Evolutionary conservation across 1,140 invertebrate species (phyloP), one percentile per base, ranked within the genome.

Genomic region (Epicauta chinensis): DNA sequence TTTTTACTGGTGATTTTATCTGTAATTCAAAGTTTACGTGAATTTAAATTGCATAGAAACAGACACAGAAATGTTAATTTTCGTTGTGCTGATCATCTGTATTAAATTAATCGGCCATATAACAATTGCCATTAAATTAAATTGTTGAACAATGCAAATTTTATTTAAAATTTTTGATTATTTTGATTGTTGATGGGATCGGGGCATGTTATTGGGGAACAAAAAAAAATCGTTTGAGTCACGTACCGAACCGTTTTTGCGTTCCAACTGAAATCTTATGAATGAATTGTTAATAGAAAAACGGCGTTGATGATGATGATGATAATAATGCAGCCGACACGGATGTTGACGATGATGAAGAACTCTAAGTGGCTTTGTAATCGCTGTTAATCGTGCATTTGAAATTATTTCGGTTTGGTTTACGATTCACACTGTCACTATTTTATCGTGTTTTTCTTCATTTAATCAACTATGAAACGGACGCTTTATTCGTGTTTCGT

Each of bases 391-490:
- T 52, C 50, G 50, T 52, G 50, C 50, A 52, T 52, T 52, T 52
- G 17, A 52, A 52, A 52, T 52, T 52, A 45, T 15, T 52, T 52
- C 50, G 50, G 31, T 52, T 52, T 52, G 50, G 50, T 52, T 52
- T 52, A 34, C 35, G 34, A 45, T 52, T 43, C 42, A 45, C 42
- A 44, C 45, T 45, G 44, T 40, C 43, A 47, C 40, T 48, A 23
- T 23, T n/a, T n/a, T n/a, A n/a, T n/a, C 7, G 7, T 23, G 36
- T 43, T 44, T 48, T 48, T 47, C 51, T 46, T 53, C 36, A 32
- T 53, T 53, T 53, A 53, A 47, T 47, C 44, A 41, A 34, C 41
- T 34, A 52, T 34, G 41, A 44, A 52, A 23, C 36, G 39, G 38
- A 52, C 37, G 34, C 35, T 45, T 52, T 52, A 44, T 52, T 45